phyloP scores from a whole-genome alignment of 2,797 vertebrate genomes.

The Sebastes umbrosus region DNA sequence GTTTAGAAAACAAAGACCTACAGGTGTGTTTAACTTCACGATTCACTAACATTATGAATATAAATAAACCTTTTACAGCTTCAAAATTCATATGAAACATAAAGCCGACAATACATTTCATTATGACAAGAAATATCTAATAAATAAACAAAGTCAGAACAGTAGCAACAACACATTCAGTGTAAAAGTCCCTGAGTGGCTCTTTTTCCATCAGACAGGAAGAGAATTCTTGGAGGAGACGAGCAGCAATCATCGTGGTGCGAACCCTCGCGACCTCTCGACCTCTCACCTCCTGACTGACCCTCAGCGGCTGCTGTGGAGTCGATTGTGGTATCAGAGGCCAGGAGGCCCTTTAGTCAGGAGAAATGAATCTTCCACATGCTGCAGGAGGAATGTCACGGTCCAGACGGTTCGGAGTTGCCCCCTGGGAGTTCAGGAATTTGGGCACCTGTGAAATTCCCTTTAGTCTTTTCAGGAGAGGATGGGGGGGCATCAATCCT shows the following conservation, averaged over 20 bases:
- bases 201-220: slow-evolving; percentile 2
- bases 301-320: slow-evolving; percentile 24
- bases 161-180: not conserved
- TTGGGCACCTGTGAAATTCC: slow-evolving; percentile 66
- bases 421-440: slow-evolving; percentile 49
- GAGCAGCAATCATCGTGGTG: not conserved
- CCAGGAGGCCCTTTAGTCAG: slow-evolving; percentile 23
- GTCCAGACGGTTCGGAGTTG: slow-evolving; percentile 46
- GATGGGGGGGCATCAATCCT: not conserved
- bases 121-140: not conserved
- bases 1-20: not conserved
- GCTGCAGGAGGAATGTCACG: slow-evolving; percentile 58
- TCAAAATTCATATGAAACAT: not conserved
- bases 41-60: not conserved
- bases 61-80: not conserved
- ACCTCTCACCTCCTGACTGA: slow-evolving; percentile 42
- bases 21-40: not conserved
- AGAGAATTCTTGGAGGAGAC: slow-evolving; percentile 33
- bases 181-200: not conserved
- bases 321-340: slow-evolving; percentile 19
- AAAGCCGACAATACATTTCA: not conserved
- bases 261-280: slow-evolving; percentile 24
- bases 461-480: slow-evolving; percentile 11
- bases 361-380: slow-evolving; percentile 66
- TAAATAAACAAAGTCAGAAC: not conserved